A percentile compares a stretch with the other conserved stretches of the same genome.
Conservation (phyloP, 2,888 invertebrate genomes). For the Drosophila neonasuta region DNA sequence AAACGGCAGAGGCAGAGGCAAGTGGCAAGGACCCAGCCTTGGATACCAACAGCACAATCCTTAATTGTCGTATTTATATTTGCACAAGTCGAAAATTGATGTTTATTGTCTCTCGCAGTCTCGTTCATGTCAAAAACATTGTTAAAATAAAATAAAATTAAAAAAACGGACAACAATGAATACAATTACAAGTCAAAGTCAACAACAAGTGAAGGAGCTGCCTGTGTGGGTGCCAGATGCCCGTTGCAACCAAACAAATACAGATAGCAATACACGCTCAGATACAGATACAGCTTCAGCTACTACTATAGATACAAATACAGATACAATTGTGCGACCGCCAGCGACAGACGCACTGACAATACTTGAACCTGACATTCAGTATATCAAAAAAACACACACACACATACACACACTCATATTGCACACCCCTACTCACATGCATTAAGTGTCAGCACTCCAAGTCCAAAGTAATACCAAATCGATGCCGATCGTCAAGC, state of each 20-base stretch:
- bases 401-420: constrained; percentile 7
- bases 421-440: constrained; percentile 4
- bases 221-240: constrained; percentile 61
- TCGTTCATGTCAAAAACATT: constrained; percentile 29
- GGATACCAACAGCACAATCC: constrained; percentile 44
- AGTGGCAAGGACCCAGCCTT: constrained; percentile 65
- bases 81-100: constrained; percentile 42
- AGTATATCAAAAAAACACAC: constrained; percentile 32
- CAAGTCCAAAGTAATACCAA: constrained; percentile 48
- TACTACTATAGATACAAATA: constrained; percentile 2
- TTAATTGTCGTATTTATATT: constrained; percentile 60
- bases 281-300: constrained; percentile 2
- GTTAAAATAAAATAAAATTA: constrained; percentile 25
- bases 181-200: constrained; percentile 74
- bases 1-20: not conserved
- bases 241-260: constrained; percentile 7
- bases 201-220: constrained; percentile 54
- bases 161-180: constrained; percentile 43
- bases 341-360: constrained; percentile 52
- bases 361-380: constrained; percentile 76
- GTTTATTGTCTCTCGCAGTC: constrained; percentile 58
- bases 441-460: constrained; percentile 58
- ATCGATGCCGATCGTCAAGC: constrained; percentile 47
- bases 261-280: constrained; percentile 2
- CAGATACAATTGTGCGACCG: constrained; percentile 21